Evolutionary conservation across 2,888 invertebrate genomes (phyloP).

Genomic region (Siphlonurus alternatus): DNA sequence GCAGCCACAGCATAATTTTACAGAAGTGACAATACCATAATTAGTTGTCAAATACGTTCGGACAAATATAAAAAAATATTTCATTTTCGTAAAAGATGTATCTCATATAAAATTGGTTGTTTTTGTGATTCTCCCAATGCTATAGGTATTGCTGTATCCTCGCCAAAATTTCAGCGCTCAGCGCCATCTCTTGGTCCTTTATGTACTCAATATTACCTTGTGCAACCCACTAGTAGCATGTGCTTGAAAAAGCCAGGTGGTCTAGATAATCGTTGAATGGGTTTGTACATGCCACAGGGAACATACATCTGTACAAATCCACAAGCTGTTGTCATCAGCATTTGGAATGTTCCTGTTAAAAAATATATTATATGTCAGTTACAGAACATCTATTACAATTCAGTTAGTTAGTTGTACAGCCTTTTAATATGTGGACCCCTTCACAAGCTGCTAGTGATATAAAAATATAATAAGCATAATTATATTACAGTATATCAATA

Average conservation of each 20-base stretch:
- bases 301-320: slow-evolving; percentile 58
- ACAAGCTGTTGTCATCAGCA: slow-evolving; percentile 53
- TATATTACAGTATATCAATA: too few relatives aligned
- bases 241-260: slow-evolving; percentile 55
- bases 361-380: slow-evolving; percentile 1
- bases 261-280: slow-evolving; percentile 34
- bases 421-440: too few relatives aligned
- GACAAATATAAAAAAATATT: too few relatives aligned
- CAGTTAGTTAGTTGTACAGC: neutral
- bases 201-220: slow-evolving; percentile 37
- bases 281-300: slow-evolving; percentile 54
- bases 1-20: too few relatives aligned
- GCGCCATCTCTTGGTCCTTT: too few relatives aligned
- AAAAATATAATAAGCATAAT: neutral
- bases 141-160: too few relatives aligned
- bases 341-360: slow-evolving; percentile 49
- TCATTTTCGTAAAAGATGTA: too few relatives aligned
- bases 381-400: neutral
- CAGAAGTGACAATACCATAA: too few relatives aligned
- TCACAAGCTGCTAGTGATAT: neutral
- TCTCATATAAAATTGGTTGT: too few relatives aligned
- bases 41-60: too few relatives aligned
- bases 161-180: too few relatives aligned
- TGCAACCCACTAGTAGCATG: slow-evolving; percentile 54
- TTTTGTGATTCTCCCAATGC: too few relatives aligned